Percentiles rank a stretch among this genome's conserved stretches.
These are phyloP conservation scores for Drosophila parvula DNA, from an alignment of 1,140 invertebrate species.

Conservation along the genomic window DNA sequence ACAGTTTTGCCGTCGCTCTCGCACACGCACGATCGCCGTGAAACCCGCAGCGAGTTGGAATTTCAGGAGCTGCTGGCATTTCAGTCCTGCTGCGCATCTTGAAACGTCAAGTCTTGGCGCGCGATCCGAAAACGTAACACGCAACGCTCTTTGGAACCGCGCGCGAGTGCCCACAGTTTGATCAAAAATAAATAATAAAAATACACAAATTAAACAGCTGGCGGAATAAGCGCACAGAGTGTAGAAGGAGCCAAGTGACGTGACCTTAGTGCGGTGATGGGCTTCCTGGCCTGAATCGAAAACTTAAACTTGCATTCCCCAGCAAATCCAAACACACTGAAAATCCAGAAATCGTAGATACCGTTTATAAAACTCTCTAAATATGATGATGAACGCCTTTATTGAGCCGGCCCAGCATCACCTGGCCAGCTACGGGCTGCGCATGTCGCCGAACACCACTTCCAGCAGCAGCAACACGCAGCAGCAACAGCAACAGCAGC, in stretches of 20 bases:
- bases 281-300: conserved; percentile 48
- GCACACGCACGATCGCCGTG: conserved; percentile 28
- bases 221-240: conserved; percentile 19
- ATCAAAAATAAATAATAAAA: conserved; percentile 7
- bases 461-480: conserved; percentile 54
- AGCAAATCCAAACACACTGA: conserved; percentile 25
- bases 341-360: conserved; percentile 18
- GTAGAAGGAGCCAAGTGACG: conserved; percentile 39
- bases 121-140: conserved; percentile 49
- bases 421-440: conserved; percentile 89
- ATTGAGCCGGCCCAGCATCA: conserved; percentile 89
- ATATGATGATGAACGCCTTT: conserved; percentile 89
- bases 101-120: conserved; percentile 74
- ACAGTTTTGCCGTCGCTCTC: conserved; percentile 5
- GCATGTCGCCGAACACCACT: conserved; percentile 88
- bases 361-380: conserved; percentile 29
- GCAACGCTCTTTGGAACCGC: conserved; percentile 33
- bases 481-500: conserved; percentile 67
- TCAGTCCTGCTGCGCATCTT: conserved; percentile 83
- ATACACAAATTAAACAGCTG: conserved; percentile 8
- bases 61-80: conserved; percentile 61
- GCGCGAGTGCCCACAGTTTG: conserved; percentile 38
- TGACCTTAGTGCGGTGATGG: conserved; percentile 54
- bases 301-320: conserved; percentile 14
- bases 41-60: conserved; percentile 49